A percentile compares a stretch with the other conserved stretches of the same genome.
phyloP scores from a whole-genome alignment of 2,888 invertebrate species.

The Elgonia sp. region DNA sequence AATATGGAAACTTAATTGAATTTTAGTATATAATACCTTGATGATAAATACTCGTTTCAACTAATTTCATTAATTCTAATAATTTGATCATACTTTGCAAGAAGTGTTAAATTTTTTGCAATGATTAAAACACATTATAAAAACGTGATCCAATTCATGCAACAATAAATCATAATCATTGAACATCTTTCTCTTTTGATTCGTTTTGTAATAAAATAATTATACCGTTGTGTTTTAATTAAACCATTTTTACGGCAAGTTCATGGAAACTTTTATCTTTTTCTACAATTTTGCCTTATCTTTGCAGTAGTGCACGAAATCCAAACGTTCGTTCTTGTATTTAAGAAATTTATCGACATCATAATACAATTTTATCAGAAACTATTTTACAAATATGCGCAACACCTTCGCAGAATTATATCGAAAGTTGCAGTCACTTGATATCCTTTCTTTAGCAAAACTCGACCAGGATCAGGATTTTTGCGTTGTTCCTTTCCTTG shows the following conservation, averaged over 20 bases:
- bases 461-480: slow-evolving; percentile 66
- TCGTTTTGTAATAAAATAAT: slow-evolving; percentile 18
- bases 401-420: slow-evolving; percentile 56
- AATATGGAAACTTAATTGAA: too few species aligned
- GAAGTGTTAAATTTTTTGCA: too few species aligned
- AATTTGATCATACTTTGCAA: too few species aligned
- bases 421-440: slow-evolving; percentile 55
- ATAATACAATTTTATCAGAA: slow-evolving; percentile 21
- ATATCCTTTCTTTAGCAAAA: slow-evolving; percentile 48
- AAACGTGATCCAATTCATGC: too few species aligned
- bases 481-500: slow-evolving; percentile 70
- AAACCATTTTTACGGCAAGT: slow-evolving; percentile 5
- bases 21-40: too few species aligned
- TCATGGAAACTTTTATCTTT: slow-evolving; percentile 18
- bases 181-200: background rate
- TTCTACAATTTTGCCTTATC: background rate
- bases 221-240: slow-evolving; percentile 13
- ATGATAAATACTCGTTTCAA: too few species aligned
- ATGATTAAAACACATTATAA: too few species aligned
- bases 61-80: too few species aligned
- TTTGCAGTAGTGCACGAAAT: background rate
- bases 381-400: slow-evolving; percentile 39
- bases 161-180: too few species aligned
- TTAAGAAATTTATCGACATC: slow-evolving; percentile 30
- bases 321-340: slow-evolving; percentile 10